A percentile compares a stretch with the other conserved stretches of the same genome.
Evolutionary conservation across 2,113 vertebrate genomes (phyloP).

Genomic region (Pycnonotus jocosus): DNA sequence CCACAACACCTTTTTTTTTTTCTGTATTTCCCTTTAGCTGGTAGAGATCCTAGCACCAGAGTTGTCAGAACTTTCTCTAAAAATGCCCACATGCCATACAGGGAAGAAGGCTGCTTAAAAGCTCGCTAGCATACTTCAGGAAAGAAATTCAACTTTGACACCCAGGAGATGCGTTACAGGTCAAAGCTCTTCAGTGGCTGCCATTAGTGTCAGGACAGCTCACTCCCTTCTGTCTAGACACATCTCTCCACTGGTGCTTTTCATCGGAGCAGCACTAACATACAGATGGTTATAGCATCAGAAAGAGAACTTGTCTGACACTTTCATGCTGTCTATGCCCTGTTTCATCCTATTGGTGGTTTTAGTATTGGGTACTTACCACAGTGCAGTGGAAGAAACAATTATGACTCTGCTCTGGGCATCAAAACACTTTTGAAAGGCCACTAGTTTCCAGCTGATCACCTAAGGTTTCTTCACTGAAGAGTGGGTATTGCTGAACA

Average conservation of each 20-base stretch:
- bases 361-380: background rate
- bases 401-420: background rate
- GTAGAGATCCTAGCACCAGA: background rate
- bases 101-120: background rate
- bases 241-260: background rate
- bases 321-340: background rate
- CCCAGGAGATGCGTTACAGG: background rate
- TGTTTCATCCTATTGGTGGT: background rate
- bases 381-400: background rate
- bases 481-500: background rate
- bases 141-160: background rate
- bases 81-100: rapidly evolving
- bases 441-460: background rate
- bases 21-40: background rate
- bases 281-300: background rate
- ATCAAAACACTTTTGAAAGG: background rate
- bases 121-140: background rate
- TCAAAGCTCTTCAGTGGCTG: background rate
- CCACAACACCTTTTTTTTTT: background rate
- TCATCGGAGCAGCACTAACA: background rate
- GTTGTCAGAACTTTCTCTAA: background rate
- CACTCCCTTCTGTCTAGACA: background rate
- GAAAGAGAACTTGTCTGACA: background rate
- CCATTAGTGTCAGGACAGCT: rapidly evolving
- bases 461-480: background rate